Evolutionary conservation across 2,888 invertebrate species (phyloP), one percentile per base, ranked within the genome.

Genomic region (Nemapogon koenigi): DNA sequence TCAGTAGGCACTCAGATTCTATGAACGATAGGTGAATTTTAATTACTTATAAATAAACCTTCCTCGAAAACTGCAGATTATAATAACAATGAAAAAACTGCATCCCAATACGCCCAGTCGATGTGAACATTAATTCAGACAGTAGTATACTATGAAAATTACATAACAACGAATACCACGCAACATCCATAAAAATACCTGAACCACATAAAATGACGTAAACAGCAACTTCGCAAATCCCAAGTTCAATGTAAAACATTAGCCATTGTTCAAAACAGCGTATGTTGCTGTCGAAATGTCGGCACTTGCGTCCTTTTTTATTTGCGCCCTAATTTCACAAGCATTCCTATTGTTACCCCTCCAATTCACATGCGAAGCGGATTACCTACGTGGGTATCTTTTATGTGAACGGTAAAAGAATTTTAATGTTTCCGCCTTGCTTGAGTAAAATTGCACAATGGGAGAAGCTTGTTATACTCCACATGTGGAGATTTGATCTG

Each of bases 371-470:
- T 70, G 68, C 63, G 32, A 30, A 29, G 61, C 61, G 62, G 53
- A 2, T 13, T 19, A 35, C n/a, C 36, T 36, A 15, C 36, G 26
- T 36, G 26, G 26, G 36, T 36, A 36, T 70, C 71, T 72, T 76
- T 75, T 73, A 70, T 72, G 59, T 58, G 64, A 59, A 69, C 65
- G 66, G 52, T 58, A 57, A 62, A 71, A 64, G 75, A 76, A 75
- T 75, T 63, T 73, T 73, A 73, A 76, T 73, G 73, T 61, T 68
- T 75, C 73, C 75, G 73, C 53, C 59, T 70, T 66, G 28, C 37
- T 40, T 37, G 55, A 52, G 56, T 58, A 57, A 58, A 62, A 62
- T 63, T 61, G 58, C 57, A 68, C 65, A 71, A 68, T 66, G 53
- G 59, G n/a, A n/a, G 56, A 55, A 53, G 49, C 51, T 47, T 55